Evolutionary conservation across 1,140 invertebrate genomes (phyloP).

Genomic region (Drosophila orosa): DNA sequence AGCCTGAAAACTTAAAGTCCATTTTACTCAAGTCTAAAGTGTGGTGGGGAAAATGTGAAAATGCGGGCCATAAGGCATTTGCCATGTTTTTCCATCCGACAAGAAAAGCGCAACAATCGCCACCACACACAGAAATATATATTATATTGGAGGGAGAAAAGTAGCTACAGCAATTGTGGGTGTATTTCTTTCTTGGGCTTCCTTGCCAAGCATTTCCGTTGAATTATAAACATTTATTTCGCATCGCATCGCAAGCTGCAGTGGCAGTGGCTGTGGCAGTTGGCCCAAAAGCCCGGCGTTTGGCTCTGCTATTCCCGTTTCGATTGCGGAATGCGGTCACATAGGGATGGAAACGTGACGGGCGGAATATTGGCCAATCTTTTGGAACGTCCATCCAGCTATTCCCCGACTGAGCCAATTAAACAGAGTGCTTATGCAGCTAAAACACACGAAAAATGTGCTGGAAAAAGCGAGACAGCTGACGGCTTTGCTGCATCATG

Average conservation of each 20-base stretch:
- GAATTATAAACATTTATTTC: slow-evolving; percentile 55
- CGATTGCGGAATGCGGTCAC: slow-evolving; percentile 39
- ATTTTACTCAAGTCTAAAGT: slow-evolving; percentile 11
- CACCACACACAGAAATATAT: slow-evolving; percentile 9
- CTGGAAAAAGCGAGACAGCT: background rate
- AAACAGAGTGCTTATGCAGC: slow-evolving; percentile 25
- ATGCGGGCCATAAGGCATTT: slow-evolving; percentile 33
- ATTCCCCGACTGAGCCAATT: slow-evolving; percentile 10
- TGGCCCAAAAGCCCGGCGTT: slow-evolving; percentile 18
- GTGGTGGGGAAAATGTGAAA: slow-evolving; percentile 1
- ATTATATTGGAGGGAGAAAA: slow-evolving; percentile 1
- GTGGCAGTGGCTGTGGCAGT: slow-evolving; percentile 5
- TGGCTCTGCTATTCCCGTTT: background rate
- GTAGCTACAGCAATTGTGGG: slow-evolving; percentile 3
- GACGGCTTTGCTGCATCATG: background rate
- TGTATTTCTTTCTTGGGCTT: slow-evolving; percentile 16
- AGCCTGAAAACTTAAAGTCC: slow-evolving; percentile 24
- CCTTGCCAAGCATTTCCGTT: slow-evolving; percentile 42
- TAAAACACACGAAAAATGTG: slow-evolving; percentile 3
- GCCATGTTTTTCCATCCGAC: slow-evolving; percentile 40
- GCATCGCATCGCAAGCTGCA: slow-evolving; percentile 16
- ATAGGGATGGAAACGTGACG: slow-evolving; percentile 20
- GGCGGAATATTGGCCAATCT: slow-evolving; percentile 26
- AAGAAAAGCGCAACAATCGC: slow-evolving; percentile 46
- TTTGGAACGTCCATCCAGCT: background rate